Evolutionary conservation across 2,113 vertebrate species (phyloP), one percentile per base, ranked within the genome.

Genomic region (Vicugna pacos): DNA sequence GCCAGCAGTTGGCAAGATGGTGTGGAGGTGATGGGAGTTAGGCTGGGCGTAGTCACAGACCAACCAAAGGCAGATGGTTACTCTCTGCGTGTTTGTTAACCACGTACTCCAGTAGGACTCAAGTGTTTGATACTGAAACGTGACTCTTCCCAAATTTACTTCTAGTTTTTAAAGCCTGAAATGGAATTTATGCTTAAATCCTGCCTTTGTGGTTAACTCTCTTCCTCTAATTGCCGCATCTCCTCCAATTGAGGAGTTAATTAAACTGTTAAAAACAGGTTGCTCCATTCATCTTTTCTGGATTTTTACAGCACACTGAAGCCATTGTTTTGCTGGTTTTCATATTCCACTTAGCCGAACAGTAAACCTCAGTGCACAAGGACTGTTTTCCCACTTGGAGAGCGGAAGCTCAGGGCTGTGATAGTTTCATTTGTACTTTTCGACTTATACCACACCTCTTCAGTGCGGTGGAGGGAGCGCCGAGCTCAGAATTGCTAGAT

Each of bases 181-280:
- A 79, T 14, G 11, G 9, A 93, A 86, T 92, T 67, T 92, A 91
- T 86, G 62, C 42, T 56, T 22, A 82, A 87, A 20, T n/a, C 38
- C 76, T 84, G 16, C 1, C 22, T 54, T 88, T 83, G 77, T 22
- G 38, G 24, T 8, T 65, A 91, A 65, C 10, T 84, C 35, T 93
- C 14, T 86, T 26, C 48, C 3, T 93, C 54, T 42, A 46, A 64
- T 64, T 2, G 19, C n/a, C 72, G 24, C 2, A 13, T 67, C n/a
- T 56, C 30, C 72, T 72, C 42, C 86, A 38, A 42, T 42, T 80
- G 70, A 50, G 42, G 38, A 86, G 50, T 93, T 80, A 65, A 54
- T 72, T 42, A 70, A 93, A 52, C 62, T 91, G 9, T 72, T 94
- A 22, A 96, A 80, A 87, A 69, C 11, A 67, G 91, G 65, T 50